Evolutionary conservation across 2,888 invertebrate species (phyloP).

Genomic region (Oscheius sp.): DNA sequence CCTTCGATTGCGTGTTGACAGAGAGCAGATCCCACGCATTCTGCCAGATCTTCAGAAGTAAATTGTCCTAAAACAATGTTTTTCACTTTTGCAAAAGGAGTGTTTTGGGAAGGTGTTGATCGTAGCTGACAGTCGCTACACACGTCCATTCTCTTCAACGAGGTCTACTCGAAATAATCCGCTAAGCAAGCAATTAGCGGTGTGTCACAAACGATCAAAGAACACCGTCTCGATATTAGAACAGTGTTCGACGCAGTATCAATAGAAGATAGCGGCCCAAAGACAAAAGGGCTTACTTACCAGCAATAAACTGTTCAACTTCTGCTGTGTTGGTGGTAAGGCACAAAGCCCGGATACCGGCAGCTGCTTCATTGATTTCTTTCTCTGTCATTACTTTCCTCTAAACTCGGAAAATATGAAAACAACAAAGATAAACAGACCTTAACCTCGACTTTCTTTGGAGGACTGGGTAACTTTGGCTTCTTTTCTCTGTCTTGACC

Average conservation of each 20-base stretch:
- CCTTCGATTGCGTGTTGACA: slow-evolving; percentile 70
- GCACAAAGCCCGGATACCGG: slow-evolving; percentile 47
- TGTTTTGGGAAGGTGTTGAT: not conserved
- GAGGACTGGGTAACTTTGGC: slow-evolving; percentile 24
- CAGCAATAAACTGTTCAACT: slow-evolving; percentile 55
- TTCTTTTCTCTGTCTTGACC: slow-evolving; percentile 26
- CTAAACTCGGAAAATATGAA: slow-evolving; percentile 15
- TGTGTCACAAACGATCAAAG: not conserved
- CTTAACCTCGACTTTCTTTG: slow-evolving; percentile 30
- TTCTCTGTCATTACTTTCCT: slow-evolving; percentile 54
- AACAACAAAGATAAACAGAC: not conserved
- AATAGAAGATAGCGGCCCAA: not conserved
- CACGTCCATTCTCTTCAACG: too few species aligned
- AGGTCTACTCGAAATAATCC: too few species aligned
- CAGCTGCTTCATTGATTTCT: slow-evolving; percentile 49
- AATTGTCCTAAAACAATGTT: slow-evolving; percentile 52
- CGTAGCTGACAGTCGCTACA: too few species aligned
- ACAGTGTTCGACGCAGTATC: too few species aligned
- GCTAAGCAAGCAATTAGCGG: slow-evolving; percentile 5
- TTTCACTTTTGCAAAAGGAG: too few species aligned
- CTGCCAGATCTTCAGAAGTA: slow-evolving; percentile 58
- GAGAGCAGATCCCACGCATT: slow-evolving; percentile 57
- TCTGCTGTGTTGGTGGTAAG: slow-evolving; percentile 43
- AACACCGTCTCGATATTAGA: not conserved
- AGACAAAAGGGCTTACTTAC: slow-evolving; percentile 17